These are phyloP conservation scores for Heteromyza rotundicornis DNA, from an alignment of 2,888 invertebrate genomes.

Conservation along the genomic window DNA sequence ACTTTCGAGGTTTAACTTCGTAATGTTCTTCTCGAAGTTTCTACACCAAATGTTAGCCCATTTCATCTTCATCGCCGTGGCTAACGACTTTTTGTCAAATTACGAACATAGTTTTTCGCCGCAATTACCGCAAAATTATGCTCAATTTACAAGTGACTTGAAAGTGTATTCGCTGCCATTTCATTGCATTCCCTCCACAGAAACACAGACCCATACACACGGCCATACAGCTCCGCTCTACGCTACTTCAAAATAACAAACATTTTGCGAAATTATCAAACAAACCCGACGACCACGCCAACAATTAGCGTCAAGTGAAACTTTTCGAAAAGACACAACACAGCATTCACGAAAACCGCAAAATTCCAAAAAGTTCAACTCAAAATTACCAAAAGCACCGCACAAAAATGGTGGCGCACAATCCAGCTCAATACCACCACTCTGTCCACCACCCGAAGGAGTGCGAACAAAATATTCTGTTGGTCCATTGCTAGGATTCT, in stretches of 20 bases:
- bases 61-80: not conserved
- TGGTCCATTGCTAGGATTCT: not conserved
- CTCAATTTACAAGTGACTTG: conserved; percentile 12
- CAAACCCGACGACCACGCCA: not conserved
- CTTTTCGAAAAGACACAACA: no score
- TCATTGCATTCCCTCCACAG: no score
- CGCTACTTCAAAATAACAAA: not conserved
- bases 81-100: not conserved
- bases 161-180: not conserved
- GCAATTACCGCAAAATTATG: conserved; percentile 17
- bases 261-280: not conserved
- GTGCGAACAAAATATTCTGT: conserved; percentile 2
- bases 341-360: not conserved
- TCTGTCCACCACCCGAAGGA: not conserved
- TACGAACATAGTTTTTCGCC: no score
- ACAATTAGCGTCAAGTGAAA: not conserved
- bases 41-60: not conserved
- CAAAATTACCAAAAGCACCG: not conserved
- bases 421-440: not conserved
- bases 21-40: no score
- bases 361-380: not conserved
- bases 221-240: no score
- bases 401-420: not conserved
- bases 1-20: not conserved
- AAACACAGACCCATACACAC: no score